These are phyloP conservation scores for Melanophora roralis DNA, from an alignment of 2,888 invertebrate genomes.

Conservation along the genomic window DNA sequence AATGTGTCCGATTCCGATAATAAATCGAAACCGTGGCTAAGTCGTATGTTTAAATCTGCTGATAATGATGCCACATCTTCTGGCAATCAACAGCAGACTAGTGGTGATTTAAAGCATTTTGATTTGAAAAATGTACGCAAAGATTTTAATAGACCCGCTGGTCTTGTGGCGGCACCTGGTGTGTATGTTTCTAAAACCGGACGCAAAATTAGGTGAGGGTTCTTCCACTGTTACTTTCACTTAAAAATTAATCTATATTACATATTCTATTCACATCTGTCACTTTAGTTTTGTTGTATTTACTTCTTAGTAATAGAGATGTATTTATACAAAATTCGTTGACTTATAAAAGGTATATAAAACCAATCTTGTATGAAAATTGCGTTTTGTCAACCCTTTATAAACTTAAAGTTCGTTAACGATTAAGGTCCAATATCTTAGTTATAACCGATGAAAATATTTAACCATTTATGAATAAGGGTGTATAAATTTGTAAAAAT, in stretches of 20 bases:
- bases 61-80: slow-evolving; percentile 43
- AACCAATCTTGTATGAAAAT: too few species aligned
- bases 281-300: slow-evolving; percentile 46
- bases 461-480: too few species aligned
- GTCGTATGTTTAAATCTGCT: slow-evolving; percentile 74
- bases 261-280: slow-evolving; percentile 10
- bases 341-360: too few species aligned
- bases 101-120: slow-evolving; percentile 74
- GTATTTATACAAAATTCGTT: too few species aligned
- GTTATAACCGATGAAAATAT: too few species aligned
- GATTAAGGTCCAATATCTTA: too few species aligned
- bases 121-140: slow-evolving; percentile 73
- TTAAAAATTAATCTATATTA: slow-evolving; percentile 17
- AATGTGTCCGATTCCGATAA: slow-evolving; percentile 69
- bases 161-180: slow-evolving; percentile 73
- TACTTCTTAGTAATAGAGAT: too few species aligned
- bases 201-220: slow-evolving; percentile 78
- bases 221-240: slow-evolving; percentile 55
- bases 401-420: too few species aligned
- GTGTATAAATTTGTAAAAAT: too few species aligned
- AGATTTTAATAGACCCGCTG: slow-evolving; percentile 76
- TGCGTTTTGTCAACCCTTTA: too few species aligned
- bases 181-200: slow-evolving; percentile 74
- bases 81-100: slow-evolving; percentile 53
- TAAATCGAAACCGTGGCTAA: slow-evolving; percentile 76